phyloP scores from a whole-genome alignment of 2,888 invertebrate species.

The Cataglyphis albicans region DNA sequence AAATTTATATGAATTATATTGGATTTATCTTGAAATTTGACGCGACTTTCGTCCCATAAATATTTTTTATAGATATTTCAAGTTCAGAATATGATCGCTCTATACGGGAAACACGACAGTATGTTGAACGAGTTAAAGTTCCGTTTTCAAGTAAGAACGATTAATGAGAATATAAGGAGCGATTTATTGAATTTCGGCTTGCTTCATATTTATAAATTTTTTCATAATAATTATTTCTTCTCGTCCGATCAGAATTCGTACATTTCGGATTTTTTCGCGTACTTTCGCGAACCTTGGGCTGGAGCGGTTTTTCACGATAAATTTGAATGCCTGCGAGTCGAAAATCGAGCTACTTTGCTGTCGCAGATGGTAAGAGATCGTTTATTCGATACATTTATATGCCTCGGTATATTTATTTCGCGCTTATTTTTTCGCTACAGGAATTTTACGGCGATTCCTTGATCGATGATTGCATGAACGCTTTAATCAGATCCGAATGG shows the following conservation, averaged over 20 bases:
- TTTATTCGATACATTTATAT: neutral
- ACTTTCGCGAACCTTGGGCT: constrained; percentile 90
- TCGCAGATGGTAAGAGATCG: constrained; percentile 69
- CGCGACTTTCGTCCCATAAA: neutral
- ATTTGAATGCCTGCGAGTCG: constrained; percentile 86
- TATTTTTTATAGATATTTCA: constrained; percentile 87
- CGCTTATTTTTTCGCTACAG: constrained; percentile 49
- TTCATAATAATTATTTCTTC: neutral
- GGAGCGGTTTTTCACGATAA: constrained; percentile 89
- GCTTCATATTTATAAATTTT: constrained; percentile 20
- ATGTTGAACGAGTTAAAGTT: constrained; percentile 90
- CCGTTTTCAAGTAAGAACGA: constrained; percentile 87
- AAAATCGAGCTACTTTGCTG: constrained; percentile 73
- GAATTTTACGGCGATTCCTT: constrained; percentile 61
- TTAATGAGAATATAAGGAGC: neutral
- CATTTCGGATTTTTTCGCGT: constrained; percentile 90
- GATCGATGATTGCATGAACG: constrained; percentile 66
- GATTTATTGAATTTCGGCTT: neutral
- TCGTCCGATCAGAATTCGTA: constrained; percentile 85
- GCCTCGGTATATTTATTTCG: neutral
- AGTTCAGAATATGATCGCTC: constrained; percentile 87
- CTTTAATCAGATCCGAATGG: constrained; percentile 69
- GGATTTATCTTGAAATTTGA: neutral
- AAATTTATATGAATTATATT: no score
- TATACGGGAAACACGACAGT: constrained; percentile 92